Evolutionary conservation across 2,113 vertebrate species (phyloP).

Genomic region (Chiloscyllium plagiosum): DNA sequence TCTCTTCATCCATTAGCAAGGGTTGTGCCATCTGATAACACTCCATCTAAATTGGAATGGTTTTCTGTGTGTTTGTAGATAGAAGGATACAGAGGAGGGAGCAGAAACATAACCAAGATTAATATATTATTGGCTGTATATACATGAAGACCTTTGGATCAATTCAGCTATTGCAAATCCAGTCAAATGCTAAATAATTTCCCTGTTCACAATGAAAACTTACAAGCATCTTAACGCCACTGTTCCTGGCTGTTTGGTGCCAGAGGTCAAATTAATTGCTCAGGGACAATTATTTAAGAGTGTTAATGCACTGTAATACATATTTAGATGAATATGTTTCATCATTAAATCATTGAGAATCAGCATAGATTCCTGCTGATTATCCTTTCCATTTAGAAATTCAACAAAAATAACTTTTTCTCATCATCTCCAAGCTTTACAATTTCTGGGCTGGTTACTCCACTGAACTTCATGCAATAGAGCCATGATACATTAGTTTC

Average conservation of each 20-base stretch:
- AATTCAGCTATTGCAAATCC: background rate
- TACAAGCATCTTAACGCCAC: background rate
- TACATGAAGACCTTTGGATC: background rate
- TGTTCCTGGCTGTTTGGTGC: background rate
- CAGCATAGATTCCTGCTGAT: background rate
- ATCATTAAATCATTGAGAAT: background rate
- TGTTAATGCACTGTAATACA: background rate
- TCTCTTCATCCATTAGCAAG: background rate
- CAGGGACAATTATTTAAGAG: background rate
- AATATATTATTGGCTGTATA: background rate
- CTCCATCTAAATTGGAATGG: background rate
- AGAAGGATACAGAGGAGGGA: background rate
- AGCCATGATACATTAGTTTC: background rate
- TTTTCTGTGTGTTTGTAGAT: background rate
- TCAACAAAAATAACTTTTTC: background rate
- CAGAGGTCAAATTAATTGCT: conserved; percentile 5
- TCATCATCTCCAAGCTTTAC: background rate
- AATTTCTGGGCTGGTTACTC: background rate
- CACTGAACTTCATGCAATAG: background rate
- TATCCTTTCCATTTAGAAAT: background rate
- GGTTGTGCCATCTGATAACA: background rate
- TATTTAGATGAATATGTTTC: background rate
- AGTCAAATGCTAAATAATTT: background rate
- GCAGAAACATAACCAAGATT: background rate
- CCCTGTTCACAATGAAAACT: background rate